Evolutionary conservation across 2,113 vertebrate species (phyloP).

Genomic region (Speoplatyrhinus poulsoni): DNA sequence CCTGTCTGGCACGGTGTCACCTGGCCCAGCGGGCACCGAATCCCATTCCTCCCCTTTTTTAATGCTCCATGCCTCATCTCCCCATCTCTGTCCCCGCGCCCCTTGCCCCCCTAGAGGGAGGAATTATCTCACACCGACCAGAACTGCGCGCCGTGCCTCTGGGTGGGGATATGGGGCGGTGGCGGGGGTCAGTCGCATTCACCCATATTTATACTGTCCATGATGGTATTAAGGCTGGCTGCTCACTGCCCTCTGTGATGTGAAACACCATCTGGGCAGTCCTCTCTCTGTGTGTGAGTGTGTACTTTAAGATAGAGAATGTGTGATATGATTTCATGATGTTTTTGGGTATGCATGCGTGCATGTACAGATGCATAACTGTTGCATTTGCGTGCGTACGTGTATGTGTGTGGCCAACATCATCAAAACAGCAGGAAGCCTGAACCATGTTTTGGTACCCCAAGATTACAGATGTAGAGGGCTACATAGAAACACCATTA

Average conservation of each 20-base stretch:
- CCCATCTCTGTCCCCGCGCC: slow-evolving; percentile 56
- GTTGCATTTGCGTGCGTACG: neutral
- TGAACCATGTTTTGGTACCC: slow-evolving; percentile 32
- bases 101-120: slow-evolving; percentile 50
- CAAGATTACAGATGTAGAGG: neutral
- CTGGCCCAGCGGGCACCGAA: slow-evolving; percentile 71
- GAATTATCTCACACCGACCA: slow-evolving; percentile 69
- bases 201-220: slow-evolving; percentile 13
- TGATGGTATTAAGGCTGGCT: slow-evolving; percentile 35
- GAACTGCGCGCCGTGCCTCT: slow-evolving; percentile 49
- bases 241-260: slow-evolving; percentile 27
- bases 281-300: slow-evolving; percentile 2
- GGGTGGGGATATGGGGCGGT: slow-evolving; percentile 15
- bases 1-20: slow-evolving; percentile 70
- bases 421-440: slow-evolving; percentile 36
- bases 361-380: neutral
- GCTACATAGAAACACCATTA: too few species aligned
- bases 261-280: slow-evolving; percentile 24
- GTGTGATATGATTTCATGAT: neutral
- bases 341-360: neutral
- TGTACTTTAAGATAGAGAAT: neutral
- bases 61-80: slow-evolving; percentile 41
- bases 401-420: slow-evolving; percentile 18
- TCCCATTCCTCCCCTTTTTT: slow-evolving; percentile 61
- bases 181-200: neutral